These are phyloP conservation scores for Drosophila ezoana DNA, from an alignment of 2,888 invertebrate species.

Conservation along the genomic window DNA sequence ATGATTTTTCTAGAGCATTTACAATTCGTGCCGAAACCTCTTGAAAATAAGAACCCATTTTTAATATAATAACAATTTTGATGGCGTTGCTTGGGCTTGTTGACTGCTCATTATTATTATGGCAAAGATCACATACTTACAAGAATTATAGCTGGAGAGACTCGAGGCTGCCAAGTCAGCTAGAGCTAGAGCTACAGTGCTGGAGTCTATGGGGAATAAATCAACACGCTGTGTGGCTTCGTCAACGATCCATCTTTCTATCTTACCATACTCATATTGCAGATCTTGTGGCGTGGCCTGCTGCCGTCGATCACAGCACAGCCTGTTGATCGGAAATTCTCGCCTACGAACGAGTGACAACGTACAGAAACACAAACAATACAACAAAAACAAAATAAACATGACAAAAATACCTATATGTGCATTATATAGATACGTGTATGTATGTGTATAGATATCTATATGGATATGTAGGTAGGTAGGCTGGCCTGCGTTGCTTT, in stretches of 20 bases:
- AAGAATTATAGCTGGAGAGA: conserved; percentile 13
- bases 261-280: conserved; percentile 22
- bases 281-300: conserved; percentile 62
- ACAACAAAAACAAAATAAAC: conserved; percentile 44
- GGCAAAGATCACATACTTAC: conserved; percentile 49
- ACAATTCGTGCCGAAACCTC: conserved; percentile 5
- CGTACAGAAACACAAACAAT: conserved; percentile 49
- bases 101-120: conserved; percentile 47
- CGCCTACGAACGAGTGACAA: conserved; percentile 81
- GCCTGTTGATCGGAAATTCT: conserved; percentile 80
- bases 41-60: conserved; percentile 29
- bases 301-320: conserved; percentile 75
- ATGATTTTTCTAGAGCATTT: conserved; percentile 26
- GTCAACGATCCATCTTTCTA: conserved; percentile 72
- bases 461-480: conserved; percentile 29
- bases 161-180: conserved; percentile 28
- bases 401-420: conserved; percentile 34
- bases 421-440: conserved; percentile 19
- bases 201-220: conserved; percentile 81
- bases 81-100: conserved; percentile 44
- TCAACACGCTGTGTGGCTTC: conserved; percentile 83
- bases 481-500: conserved; percentile 45
- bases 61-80: conserved; percentile 47
- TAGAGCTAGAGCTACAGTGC: conserved; percentile 40
- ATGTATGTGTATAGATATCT: conserved; percentile 13